A percentile compares a stretch with the other conserved stretches of the same genome.
These are phyloP conservation scores for Gobius niger DNA, from an alignment of 2,113 vertebrate genomes.

Conservation along the genomic window DNA sequence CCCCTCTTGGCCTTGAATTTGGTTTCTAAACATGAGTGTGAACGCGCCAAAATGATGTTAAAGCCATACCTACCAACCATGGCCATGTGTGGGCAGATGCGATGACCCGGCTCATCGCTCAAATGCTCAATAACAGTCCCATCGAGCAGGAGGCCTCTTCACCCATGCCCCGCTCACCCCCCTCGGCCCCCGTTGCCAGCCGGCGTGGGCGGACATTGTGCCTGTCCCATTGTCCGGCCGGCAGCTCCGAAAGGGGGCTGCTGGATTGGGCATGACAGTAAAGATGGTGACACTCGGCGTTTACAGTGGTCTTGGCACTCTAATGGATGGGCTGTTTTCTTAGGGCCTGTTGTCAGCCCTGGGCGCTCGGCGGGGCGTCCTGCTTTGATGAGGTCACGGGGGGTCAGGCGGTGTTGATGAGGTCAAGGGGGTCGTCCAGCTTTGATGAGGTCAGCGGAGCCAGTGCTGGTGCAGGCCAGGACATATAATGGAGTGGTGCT, in stretches of 20 bases:
- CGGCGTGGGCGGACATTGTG: slow-evolving; percentile 76
- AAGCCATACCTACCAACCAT: neutral
- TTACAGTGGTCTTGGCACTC: slow-evolving; percentile 75
- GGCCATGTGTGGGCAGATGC: slow-evolving; percentile 68
- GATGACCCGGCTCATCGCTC: slow-evolving; percentile 84
- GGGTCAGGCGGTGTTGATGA: slow-evolving; percentile 77
- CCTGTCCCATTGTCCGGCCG: slow-evolving; percentile 69
- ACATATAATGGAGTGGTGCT: slow-evolving; percentile 55
- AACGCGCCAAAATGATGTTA: neutral
- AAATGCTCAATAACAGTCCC: slow-evolving; percentile 80
- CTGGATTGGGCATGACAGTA: slow-evolving; percentile 70
- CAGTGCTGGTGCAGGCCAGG: slow-evolving; percentile 34
- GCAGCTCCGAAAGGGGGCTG: slow-evolving; percentile 37
- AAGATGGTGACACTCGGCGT: slow-evolving; percentile 62
- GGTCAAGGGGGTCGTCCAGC: slow-evolving; percentile 76
- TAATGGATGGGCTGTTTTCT: slow-evolving; percentile 76
- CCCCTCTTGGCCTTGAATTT: neutral
- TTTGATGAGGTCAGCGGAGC: slow-evolving; percentile 79
- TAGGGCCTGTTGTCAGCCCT: slow-evolving; percentile 58
- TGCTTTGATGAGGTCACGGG: slow-evolving; percentile 79
- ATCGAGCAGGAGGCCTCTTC: slow-evolving; percentile 61
- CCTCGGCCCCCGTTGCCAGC: slow-evolving; percentile 67
- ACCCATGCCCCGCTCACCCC: slow-evolving; percentile 55
- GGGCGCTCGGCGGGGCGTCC: slow-evolving; percentile 65
- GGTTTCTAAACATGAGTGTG: neutral